Base-by-base conservation (phyloP, 2,113 vertebrate genomes). In the Mohoua ochrocephala region DNA sequence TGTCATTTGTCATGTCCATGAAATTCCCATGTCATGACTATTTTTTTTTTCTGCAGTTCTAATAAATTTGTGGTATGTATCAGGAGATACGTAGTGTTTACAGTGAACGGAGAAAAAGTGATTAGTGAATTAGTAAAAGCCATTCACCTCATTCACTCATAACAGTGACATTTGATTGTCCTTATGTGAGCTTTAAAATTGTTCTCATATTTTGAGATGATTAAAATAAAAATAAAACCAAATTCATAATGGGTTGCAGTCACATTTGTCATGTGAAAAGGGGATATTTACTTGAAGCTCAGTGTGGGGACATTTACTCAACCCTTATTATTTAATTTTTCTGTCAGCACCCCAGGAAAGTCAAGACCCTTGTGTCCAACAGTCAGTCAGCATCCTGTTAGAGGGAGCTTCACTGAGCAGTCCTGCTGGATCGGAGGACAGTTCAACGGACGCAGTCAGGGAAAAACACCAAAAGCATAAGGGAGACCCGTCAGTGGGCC, bases 191-290 rank as follows among this genome's bases (percentile, higher is more conserved):
- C 26, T 87, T 87, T 73, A 89, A 95, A 91, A 42, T 85, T 77
- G 53, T 23, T 53, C 18, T 69, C 15, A 30, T 53, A 65, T 93
- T 96, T 97, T 70, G 15, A 87, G 80, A 11, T 41, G 0, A 27
- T 64, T 75, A 67, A 87, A 45, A 30, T 19, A 47, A 93, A 95
- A 93, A 82, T 49, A 78, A 91, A 93, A 37, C 13, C 28, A 53
- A 87, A 61, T 9, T 69, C 11, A 35, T 81, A 79, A 68, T 14
- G 10, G 2, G 5, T 42, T 19, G 44, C 4, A 22, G 16, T 20
- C 33, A 33, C 8, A 8, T 45, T 53, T 53, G 18, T 77, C 54
- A 37, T 49, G 12, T 39, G 33, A 39, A 53, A 68, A 77, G 18
- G 8, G 4, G 6, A 26, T 37, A 44, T 59, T 50, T 67, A 33